A percentile compares a stretch with the other conserved stretches of the same genome.
Conservation (phyloP, 1,140 invertebrate species). For the Aphelenchoides fujianensis region DNA sequence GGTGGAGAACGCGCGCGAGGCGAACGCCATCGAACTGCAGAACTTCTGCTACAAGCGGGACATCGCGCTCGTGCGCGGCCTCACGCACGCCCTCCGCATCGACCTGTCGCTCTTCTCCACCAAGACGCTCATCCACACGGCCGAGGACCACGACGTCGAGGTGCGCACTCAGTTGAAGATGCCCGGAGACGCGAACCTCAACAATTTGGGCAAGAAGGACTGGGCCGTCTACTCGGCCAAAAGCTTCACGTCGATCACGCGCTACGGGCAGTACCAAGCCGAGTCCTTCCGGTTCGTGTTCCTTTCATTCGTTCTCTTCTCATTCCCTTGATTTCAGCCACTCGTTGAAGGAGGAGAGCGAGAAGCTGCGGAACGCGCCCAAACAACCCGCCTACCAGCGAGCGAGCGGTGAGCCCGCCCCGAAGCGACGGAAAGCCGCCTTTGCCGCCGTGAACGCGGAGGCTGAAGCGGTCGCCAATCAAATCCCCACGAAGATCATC, state of each 20-base stretch:
- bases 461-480: conserved; percentile 24
- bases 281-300: background rate
- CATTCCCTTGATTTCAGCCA: conserved; percentile 69
- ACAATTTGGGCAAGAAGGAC: conserved; percentile 74
- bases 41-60: conserved; percentile 96
- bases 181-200: conserved; percentile 78
- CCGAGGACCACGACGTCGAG: conserved; percentile 93
- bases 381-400: conserved; percentile 20
- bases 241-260: conserved; percentile 88
- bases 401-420: conserved; percentile 23
- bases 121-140: conserved; percentile 92
- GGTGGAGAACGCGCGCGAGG: conserved; percentile 93
- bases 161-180: conserved; percentile 62
- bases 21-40: conserved; percentile 89
- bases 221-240: conserved; percentile 92
- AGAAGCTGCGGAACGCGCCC: conserved; percentile 44
- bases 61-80: conserved; percentile 81
- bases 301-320: background rate
- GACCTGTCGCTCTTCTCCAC: conserved; percentile 97
- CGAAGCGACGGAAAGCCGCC: conserved; percentile 31
- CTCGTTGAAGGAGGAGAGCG: conserved; percentile 70
- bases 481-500: conserved; percentile 63
- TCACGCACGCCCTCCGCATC: conserved; percentile 57
- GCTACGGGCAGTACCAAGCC: conserved; percentile 92
- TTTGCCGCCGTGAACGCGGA: background rate